phyloP scores from a whole-genome alignment of 2,888 invertebrate genomes.

The Drosophila picticornis region DNA sequence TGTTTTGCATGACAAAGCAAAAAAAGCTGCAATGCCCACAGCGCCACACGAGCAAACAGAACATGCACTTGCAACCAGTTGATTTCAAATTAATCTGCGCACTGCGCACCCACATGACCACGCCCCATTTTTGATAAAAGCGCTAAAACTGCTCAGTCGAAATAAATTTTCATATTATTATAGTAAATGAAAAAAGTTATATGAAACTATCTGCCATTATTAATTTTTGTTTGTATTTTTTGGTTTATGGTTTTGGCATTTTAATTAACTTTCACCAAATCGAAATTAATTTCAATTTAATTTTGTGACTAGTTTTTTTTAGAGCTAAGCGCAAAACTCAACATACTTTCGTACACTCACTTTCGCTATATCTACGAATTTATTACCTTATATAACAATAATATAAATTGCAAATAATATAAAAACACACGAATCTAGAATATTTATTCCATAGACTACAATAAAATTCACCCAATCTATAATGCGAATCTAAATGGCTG shows the following conservation, averaged over 20 bases:
- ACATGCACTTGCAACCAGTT: conserved; percentile 33
- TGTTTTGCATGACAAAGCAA: conserved; percentile 27
- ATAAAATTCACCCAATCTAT: conserved; percentile 1
- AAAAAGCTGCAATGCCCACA: conserved; percentile 28
- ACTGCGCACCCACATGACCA: conserved; percentile 19
- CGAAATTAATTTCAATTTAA: not conserved
- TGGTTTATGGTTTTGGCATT: conserved; percentile 17
- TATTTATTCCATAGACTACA: not conserved
- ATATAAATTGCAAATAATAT: not conserved
- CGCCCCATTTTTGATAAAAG: conserved; percentile 22
- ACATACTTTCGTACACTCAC: not conserved
- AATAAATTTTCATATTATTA: conserved; percentile 8
- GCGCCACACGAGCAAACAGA: conserved; percentile 12
- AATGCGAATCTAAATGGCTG: conserved; percentile 9
- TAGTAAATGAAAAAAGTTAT: conserved; percentile 40
- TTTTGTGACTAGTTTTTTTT: not conserved
- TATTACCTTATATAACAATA: not conserved
- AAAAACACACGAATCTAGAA: not conserved
- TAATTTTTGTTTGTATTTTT: conserved; percentile 22
- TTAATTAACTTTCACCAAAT: conserved; percentile 17
- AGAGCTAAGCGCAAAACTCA: not conserved
- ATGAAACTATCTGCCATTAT: conserved; percentile 42
- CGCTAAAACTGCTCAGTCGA: conserved; percentile 6
- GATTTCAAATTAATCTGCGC: conserved; percentile 45
- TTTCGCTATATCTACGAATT: not conserved